Conservation (phyloP, 2,888 invertebrate genomes). For the Plagiodera versicolora region DNA sequence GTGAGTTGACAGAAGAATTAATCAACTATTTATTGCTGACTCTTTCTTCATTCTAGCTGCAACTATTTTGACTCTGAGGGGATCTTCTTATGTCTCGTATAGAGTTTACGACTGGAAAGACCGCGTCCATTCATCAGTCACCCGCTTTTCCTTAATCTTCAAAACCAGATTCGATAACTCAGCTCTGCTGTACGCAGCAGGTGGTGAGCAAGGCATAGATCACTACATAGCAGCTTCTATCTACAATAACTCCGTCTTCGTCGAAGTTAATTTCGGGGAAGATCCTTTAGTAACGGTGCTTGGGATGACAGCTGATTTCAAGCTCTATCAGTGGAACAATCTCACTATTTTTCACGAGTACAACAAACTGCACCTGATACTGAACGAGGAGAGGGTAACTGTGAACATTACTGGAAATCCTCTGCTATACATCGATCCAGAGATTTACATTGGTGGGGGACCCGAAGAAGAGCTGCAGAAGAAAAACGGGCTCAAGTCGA, state of each 20-base stretch:
- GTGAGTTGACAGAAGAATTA: slow-evolving; percentile 60
- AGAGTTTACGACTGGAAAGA: slow-evolving; percentile 92
- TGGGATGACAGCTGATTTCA: slow-evolving; percentile 71
- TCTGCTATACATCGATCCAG: slow-evolving; percentile 87
- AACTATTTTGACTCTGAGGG: slow-evolving; percentile 82
- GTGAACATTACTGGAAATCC: slow-evolving; percentile 73
- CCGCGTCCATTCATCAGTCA: slow-evolving; percentile 83
- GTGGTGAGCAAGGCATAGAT: slow-evolving; percentile 83
- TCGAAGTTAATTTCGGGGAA: slow-evolving; percentile 87
- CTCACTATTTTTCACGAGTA: slow-evolving; percentile 82
- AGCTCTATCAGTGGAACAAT: slow-evolving; percentile 78
- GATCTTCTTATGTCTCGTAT: slow-evolving; percentile 91
- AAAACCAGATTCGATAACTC: slow-evolving; percentile 92
- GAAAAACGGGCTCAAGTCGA: slow-evolving; percentile 67
- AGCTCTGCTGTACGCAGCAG: slow-evolving; percentile 89
- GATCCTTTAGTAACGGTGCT: slow-evolving; percentile 69
- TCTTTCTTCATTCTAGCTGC: slow-evolving; percentile 63
- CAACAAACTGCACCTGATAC: slow-evolving; percentile 69
- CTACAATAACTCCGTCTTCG: slow-evolving; percentile 77
- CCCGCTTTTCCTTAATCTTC: slow-evolving; percentile 85
- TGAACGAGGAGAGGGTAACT: slow-evolving; percentile 72
- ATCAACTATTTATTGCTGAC: background rate
- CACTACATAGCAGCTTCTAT: slow-evolving; percentile 90
- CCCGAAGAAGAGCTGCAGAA: slow-evolving; percentile 71
- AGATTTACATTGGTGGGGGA: slow-evolving; percentile 81